These are phyloP conservation scores for Megalops atlanticus DNA, from an alignment of 2,113 vertebrate genomes.

Conservation along the genomic window DNA sequence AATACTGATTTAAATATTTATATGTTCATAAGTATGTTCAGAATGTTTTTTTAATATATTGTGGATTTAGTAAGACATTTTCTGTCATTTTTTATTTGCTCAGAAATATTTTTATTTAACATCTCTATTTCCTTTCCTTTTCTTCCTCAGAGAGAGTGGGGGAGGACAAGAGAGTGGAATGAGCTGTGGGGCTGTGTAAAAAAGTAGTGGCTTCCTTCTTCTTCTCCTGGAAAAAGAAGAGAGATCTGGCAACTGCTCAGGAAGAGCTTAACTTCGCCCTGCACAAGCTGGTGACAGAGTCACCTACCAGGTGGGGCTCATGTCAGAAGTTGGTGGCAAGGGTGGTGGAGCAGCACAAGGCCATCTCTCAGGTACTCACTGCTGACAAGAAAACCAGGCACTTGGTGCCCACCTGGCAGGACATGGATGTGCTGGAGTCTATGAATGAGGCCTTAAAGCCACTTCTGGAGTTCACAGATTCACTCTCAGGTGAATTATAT, in stretches of 20 bases:
- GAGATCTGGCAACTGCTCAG: no score
- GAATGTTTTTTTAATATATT: no score
- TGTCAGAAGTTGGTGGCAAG: slow-evolving; percentile 17
- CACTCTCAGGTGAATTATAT: slow-evolving; percentile 39
- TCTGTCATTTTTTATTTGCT: not conserved
- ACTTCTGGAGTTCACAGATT: slow-evolving; percentile 30
- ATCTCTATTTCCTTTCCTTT: not conserved
- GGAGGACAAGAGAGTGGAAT: not conserved
- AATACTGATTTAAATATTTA: no score
- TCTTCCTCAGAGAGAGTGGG: no score
- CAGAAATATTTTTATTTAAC: not conserved
- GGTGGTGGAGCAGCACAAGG: slow-evolving; percentile 18
- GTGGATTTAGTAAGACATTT: no score
- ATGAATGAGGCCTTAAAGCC: slow-evolving; percentile 34
- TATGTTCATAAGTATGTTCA: no score
- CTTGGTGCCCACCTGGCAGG: slow-evolving; percentile 14
- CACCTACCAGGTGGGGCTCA: slow-evolving; percentile 19
- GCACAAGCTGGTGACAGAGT: slow-evolving; percentile 23
- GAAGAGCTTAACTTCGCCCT: slow-evolving; percentile 6
- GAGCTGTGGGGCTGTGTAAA: not conserved
- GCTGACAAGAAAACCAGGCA: no score
- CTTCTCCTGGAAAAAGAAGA: slow-evolving; percentile 29
- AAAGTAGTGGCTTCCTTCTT: not conserved
- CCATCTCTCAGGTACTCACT: slow-evolving; percentile 20
- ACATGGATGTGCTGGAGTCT: slow-evolving; percentile 25